Percentiles rank a stretch among this genome's conserved stretches.
Conservation (phyloP, 2,113 vertebrate genomes). For the Hemiprocne comata region DNA sequence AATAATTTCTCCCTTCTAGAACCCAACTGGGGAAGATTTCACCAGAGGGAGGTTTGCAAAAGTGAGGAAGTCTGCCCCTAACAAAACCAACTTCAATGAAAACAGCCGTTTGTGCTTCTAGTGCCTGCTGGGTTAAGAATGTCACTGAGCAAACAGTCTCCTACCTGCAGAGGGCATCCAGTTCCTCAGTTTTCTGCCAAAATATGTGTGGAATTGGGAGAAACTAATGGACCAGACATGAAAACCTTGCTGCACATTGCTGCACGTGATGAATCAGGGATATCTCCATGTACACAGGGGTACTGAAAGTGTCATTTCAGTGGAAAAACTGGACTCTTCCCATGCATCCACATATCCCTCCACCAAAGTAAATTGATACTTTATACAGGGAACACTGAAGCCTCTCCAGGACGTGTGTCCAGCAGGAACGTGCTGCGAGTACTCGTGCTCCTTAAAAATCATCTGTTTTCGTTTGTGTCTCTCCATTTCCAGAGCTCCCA, state of each 20-base stretch:
- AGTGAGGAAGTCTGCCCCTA: not conserved
- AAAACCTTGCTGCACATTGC: not conserved
- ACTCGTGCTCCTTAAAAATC: not conserved
- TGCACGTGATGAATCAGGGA: not conserved
- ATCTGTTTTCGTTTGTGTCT: slow-evolving; percentile 43
- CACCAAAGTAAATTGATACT: not conserved
- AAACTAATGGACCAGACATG: not conserved
- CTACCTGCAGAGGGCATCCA: slow-evolving; percentile 33
- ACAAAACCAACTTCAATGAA: not conserved
- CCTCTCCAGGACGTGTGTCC: not conserved
- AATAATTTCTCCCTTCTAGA: not conserved
- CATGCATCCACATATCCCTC: not conserved
- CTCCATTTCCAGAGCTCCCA: slow-evolving; percentile 87
- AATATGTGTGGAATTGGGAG: not conserved
- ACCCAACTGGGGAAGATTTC: not conserved
- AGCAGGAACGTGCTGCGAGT: not conserved
- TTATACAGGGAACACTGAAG: not conserved
- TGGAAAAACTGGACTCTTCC: not conserved
- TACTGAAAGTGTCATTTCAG: not conserved
- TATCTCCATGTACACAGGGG: not conserved
- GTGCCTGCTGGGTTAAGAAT: not conserved
- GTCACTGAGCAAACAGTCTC: not conserved
- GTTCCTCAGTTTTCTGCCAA: not conserved
- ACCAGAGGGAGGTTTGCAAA: not conserved
- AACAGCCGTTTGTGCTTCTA: not conserved